phyloP scores from a whole-genome alignment of 1,140 invertebrate species.

The Drosophila triauraria region DNA sequence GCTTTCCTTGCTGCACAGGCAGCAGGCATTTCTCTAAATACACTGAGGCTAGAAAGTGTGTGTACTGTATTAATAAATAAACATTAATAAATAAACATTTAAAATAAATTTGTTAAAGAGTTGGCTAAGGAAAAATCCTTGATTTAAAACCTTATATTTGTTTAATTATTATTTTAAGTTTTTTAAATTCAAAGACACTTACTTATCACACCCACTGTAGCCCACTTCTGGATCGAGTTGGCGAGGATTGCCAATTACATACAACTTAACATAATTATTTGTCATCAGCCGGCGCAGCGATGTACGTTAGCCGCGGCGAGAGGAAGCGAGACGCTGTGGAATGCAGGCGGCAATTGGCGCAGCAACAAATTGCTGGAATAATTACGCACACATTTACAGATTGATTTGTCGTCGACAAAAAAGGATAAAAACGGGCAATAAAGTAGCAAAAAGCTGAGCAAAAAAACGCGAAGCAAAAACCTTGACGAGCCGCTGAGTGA shows the following conservation, averaged over 20 bases:
- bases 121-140: no score
- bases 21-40: background rate
- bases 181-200: background rate
- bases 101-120: no score
- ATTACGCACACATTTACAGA: slow-evolving; percentile 83
- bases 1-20: background rate
- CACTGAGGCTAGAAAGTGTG: background rate
- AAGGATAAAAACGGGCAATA: slow-evolving; percentile 5
- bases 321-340: slow-evolving; percentile 36
- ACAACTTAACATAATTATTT: slow-evolving; percentile 69
- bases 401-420: slow-evolving; percentile 66
- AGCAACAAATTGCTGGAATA: slow-evolving; percentile 84
- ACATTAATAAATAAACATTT: background rate
- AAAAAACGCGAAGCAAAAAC: background rate
- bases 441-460: background rate
- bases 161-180: background rate
- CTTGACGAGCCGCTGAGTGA: slow-evolving; percentile 49
- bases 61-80: background rate
- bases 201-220: slow-evolving; percentile 16
- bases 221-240: slow-evolving; percentile 16
- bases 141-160: no score
- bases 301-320: slow-evolving; percentile 9
- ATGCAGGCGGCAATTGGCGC: slow-evolving; percentile 80
- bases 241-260: slow-evolving; percentile 61
- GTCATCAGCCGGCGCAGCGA: slow-evolving; percentile 27